These are phyloP conservation scores for Toxotes chatareus DNA, from an alignment of 2,113 vertebrate species.

Conservation along the genomic window DNA sequence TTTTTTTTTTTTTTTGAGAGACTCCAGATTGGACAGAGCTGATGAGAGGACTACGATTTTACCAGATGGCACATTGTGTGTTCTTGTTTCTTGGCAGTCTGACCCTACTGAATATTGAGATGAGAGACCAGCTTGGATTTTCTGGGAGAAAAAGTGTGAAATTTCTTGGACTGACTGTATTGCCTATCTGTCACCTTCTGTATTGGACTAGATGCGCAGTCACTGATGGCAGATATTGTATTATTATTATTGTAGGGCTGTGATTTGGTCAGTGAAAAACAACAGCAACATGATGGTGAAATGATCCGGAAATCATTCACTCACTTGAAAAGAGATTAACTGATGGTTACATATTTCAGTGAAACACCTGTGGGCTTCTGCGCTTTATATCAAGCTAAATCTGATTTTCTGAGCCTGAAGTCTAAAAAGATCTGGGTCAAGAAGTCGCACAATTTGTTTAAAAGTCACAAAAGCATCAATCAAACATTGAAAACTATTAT, in stretches of 20 bases:
- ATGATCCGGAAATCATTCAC: neutral
- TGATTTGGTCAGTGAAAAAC: conserved; percentile 9
- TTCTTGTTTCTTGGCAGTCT: conserved; percentile 79
- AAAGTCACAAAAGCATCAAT: conserved; percentile 15
- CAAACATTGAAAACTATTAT: conserved; percentile 14
- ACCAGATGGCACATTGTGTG: conserved; percentile 84
- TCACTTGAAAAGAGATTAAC: conserved; percentile 4
- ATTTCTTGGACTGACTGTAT: conserved; percentile 63
- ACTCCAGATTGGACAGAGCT: conserved; percentile 77
- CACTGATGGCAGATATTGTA: conserved; percentile 5
- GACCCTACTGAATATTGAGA: conserved; percentile 81
- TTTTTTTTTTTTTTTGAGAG: conserved; percentile 48
- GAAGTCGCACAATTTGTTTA: conserved; percentile 2
- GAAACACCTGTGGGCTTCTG: neutral
- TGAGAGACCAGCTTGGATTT: conserved; percentile 78
- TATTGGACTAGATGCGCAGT: conserved; percentile 39
- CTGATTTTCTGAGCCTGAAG: conserved; percentile 9
- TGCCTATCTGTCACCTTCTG: conserved; percentile 64
- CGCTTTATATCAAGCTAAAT: neutral
- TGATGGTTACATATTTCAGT: conserved; percentile 1
- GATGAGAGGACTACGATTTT: conserved; percentile 74
- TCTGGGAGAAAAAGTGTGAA: conserved; percentile 58
- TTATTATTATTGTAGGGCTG: conserved; percentile 5
- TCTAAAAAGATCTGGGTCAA: conserved; percentile 13
- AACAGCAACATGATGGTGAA: neutral